These are phyloP conservation scores for Chloroceryle amazona DNA, from an alignment of 2,797 vertebrate species.

Conservation along the genomic window DNA sequence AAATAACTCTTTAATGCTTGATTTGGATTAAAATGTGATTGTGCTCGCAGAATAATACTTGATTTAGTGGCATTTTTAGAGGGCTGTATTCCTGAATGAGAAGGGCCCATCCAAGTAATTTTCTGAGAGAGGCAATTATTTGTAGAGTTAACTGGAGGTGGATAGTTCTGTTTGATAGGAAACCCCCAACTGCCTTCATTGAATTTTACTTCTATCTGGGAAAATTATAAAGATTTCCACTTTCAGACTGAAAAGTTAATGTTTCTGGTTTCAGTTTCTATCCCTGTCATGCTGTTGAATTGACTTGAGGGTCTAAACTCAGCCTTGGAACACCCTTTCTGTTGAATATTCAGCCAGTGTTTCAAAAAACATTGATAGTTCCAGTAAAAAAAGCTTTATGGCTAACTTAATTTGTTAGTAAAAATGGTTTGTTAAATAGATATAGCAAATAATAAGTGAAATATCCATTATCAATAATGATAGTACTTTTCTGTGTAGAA, in stretches of 20 bases:
- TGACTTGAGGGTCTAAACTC: not conserved
- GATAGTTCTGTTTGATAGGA: not conserved
- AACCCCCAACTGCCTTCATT: not conserved
- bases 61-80: not conserved
- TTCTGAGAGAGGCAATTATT: not conserved
- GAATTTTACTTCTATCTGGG: not conserved
- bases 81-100: not conserved
- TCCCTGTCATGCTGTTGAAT: not conserved
- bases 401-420: not conserved
- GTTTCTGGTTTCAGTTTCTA: not conserved
- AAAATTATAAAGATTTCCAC: not conserved
- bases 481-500: not conserved
- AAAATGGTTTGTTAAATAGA: not conserved
- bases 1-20: not conserved
- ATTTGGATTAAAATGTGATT: not conserved
- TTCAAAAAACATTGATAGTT: not conserved
- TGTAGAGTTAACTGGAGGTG: not conserved
- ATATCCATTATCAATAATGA: not conserved
- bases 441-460: not conserved
- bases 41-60: fast-evolving
- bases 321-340: not conserved
- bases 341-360: not conserved
- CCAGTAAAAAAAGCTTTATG: no score
- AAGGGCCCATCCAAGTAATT: not conserved
- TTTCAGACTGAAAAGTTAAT: not conserved